Evolutionary conservation across 1,140 invertebrate species (phyloP).

Genomic region (Ylistrum balloti): DNA sequence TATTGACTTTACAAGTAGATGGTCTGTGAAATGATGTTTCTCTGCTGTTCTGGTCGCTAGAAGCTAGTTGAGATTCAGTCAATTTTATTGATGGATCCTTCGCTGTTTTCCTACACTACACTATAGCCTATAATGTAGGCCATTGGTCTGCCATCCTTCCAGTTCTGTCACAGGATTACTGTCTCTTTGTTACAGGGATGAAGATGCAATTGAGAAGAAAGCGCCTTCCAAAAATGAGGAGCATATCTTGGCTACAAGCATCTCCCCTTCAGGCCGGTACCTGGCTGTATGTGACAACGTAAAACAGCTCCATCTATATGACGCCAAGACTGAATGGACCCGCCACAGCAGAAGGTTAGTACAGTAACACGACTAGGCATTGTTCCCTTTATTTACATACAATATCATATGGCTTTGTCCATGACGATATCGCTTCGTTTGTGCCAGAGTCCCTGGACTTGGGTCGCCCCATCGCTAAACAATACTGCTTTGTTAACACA

Average conservation of each 20-base stretch:
- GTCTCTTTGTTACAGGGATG: slow-evolving; percentile 53
- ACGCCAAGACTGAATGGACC: slow-evolving; percentile 59
- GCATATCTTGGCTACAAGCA: slow-evolving; percentile 66
- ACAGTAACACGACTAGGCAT: neutral
- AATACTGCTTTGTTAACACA: slow-evolving; percentile 34
- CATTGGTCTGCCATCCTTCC: slow-evolving; percentile 44
- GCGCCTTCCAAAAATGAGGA: slow-evolving; percentile 50
- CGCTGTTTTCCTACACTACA: slow-evolving; percentile 56
- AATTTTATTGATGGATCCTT: slow-evolving; percentile 70
- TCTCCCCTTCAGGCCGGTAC: slow-evolving; percentile 67
- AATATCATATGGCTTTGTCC: slow-evolving; percentile 10
- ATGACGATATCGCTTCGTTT: neutral
- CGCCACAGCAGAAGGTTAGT: slow-evolving; percentile 66
- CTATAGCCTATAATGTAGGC: slow-evolving; percentile 47
- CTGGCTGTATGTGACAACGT: slow-evolving; percentile 69
- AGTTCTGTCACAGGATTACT: slow-evolving; percentile 52
- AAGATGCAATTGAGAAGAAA: slow-evolving; percentile 45
- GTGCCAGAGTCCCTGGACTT: neutral
- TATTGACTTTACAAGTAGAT: slow-evolving; percentile 66
- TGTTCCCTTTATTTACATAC: slow-evolving; percentile 2
- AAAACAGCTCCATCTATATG: slow-evolving; percentile 68
- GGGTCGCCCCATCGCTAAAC: neutral
- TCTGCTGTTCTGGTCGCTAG: slow-evolving; percentile 55
- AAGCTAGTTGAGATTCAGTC: slow-evolving; percentile 63
- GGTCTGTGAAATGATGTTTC: slow-evolving; percentile 62